Evolutionary conservation across 2,888 invertebrate species (phyloP), one percentile per base, ranked within the genome.

Genomic region (Trachelus stipa): DNA sequence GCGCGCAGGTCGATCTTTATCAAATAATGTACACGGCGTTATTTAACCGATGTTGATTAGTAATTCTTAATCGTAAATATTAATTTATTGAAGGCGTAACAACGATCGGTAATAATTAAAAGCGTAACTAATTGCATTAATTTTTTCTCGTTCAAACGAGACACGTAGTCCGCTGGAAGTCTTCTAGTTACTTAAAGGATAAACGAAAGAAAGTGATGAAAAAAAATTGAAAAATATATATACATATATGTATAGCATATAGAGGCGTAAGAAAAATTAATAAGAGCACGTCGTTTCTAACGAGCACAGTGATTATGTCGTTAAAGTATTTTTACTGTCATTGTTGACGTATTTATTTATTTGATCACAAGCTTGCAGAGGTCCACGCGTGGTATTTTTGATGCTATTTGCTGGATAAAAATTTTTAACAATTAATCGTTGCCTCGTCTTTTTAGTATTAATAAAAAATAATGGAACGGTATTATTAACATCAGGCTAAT

Each of bases 1-100:
- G 83, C 81, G 83, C 79, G 80, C 83, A 84, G 82, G 83, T 85
- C 84, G 81, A 87, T 87, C 87, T 90, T 88, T 88, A 87, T 86
- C 85, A 86, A 87, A 85, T 76, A 81, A 56, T 56, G 40, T 40
- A 23, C 40, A 56, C 40, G 40, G 40, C 40, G 40, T 56, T 23
- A 31, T 30, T 30, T 71, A 71, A 71, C 71, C 71, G 71, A 71
- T 15, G 31, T 33, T 71, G 71, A 71, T 71, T 56, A 71, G 12
- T 30, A 71, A 31, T 69, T 69, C 33, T 69, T 69, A 30, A 40
- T 40, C 40, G 15, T 40, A 40, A 40, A 30, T 33, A 69, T 69
- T 69, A 69, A 69, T 69, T 69, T 69, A 69, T 69, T 69, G 15
- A 33, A 69, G 30, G 31, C 71, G 71, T 71, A 71, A 69, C 15